These are phyloP conservation scores for Agrochola lychnidis DNA, from an alignment of 2,888 invertebrate genomes.

Conservation along the genomic window DNA sequence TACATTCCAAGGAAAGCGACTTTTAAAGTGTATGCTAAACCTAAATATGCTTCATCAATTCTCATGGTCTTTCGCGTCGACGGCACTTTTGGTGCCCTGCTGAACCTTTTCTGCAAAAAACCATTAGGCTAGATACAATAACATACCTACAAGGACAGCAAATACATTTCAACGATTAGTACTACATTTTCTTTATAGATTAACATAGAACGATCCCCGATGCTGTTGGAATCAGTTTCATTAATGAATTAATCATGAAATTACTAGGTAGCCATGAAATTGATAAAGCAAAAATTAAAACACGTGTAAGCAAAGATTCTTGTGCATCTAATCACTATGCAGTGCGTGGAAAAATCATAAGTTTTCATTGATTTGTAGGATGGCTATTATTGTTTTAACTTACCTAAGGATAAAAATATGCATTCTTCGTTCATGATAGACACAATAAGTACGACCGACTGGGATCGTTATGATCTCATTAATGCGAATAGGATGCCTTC, in stretches of 20 bases:
- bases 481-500: background rate
- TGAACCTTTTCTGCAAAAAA: background rate
- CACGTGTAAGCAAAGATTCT: constrained; percentile 62
- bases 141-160: background rate
- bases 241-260: constrained; percentile 42
- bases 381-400: constrained; percentile 37
- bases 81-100: background rate
- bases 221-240: constrained; percentile 15
- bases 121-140: background rate
- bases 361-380: constrained; percentile 53
- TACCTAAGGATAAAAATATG: constrained; percentile 12
- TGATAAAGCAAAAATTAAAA: constrained; percentile 56
- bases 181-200: background rate
- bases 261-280: constrained; percentile 53
- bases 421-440: background rate
- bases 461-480: constrained; percentile 3
- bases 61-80: background rate
- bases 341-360: constrained; percentile 44
- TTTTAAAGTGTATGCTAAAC: background rate
- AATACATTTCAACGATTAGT: constrained; percentile 2
- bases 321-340: constrained; percentile 50
- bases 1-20: background rate
- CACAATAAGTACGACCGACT: background rate
- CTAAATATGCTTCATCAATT: background rate
- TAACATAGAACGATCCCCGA: background rate